Conservation (phyloP, 2,113 vertebrate species). For the Tetrao urogallus region DNA sequence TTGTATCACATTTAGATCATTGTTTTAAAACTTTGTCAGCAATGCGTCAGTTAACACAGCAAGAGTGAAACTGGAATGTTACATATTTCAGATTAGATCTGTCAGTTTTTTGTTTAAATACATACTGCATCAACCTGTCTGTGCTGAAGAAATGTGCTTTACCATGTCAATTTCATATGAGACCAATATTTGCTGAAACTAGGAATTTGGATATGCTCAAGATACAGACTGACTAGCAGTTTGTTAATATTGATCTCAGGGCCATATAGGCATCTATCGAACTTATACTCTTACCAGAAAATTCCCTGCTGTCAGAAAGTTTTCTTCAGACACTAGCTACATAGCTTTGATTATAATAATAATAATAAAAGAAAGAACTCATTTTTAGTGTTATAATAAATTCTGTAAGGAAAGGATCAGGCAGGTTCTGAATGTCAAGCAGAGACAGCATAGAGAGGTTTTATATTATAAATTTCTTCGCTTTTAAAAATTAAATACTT, state of each 20-base stretch:
- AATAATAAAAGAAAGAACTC: fast-evolving
- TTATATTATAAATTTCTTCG: neutral
- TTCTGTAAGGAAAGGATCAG: neutral
- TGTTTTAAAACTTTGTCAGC: neutral
- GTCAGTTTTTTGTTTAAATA: neutral
- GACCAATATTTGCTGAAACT: neutral
- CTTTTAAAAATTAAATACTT: slow-evolving; percentile 8
- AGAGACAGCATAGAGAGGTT: neutral
- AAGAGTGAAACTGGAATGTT: neutral
- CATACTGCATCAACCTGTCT: neutral
- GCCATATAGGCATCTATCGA: neutral
- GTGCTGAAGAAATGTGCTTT: neutral
- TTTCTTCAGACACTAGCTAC: neutral
- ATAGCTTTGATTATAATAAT: neutral
- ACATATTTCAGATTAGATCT: neutral
- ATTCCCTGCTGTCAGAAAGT: neutral
- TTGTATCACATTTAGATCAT: neutral
- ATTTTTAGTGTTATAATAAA: neutral
- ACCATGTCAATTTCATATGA: neutral
- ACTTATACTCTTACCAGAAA: neutral
- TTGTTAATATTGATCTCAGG: neutral
- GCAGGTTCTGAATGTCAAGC: slow-evolving; percentile 7
- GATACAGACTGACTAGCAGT: neutral
- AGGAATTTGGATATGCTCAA: neutral
- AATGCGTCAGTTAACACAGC: neutral